Evolutionary conservation across 2,888 invertebrate species (phyloP), one percentile per base, ranked within the genome.

Genomic region (Chironomus riparius): DNA sequence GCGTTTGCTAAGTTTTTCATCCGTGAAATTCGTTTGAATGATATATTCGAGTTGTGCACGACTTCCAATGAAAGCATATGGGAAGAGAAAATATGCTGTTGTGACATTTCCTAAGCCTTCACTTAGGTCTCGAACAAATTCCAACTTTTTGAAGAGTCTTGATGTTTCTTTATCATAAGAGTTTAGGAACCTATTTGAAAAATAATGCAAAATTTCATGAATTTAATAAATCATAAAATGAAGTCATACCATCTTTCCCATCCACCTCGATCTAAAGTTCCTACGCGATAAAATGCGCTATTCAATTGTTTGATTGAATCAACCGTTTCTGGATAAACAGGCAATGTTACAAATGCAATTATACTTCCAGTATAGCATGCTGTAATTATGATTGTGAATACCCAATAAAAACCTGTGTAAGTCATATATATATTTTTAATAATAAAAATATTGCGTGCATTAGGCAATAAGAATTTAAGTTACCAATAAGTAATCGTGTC

Each of bases 331-430:
- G 93, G 93, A 83, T 89, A 92, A 0, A 91, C 86, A 0, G 93
- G 92, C 70, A 93, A 82, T 0, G 92, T 93, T 7, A 93, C 92
- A 82, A 93, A 93, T 0, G 93, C 92, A 80, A 93, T 93, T 28
- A 93, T 93, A 0, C 92, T 92, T 3, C 93, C 92, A 0, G 93
- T 93, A 80, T 93, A 93, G 80, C 92, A 92, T 73, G 93, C 90
- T 1, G 92, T 93, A 71, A 92, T 90, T 74, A 93, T 93, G 56
- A 93, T 93, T 3, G 93, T 93, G 79, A 93, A 93, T n/a, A 92
- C 82, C 93, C 93, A 93, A 82, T 93, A 93, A 84, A 90, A 88
- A 77, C 89, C 91, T 91, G 15, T 56, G 78, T 77, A 82, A 77
- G 65, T 50, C 7, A 10, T 10, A 10, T 50, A 78, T 1, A 65